These are phyloP conservation scores for Orthonevra nobilis DNA, from an alignment of 2,888 invertebrate species.

Conservation along the genomic window DNA sequence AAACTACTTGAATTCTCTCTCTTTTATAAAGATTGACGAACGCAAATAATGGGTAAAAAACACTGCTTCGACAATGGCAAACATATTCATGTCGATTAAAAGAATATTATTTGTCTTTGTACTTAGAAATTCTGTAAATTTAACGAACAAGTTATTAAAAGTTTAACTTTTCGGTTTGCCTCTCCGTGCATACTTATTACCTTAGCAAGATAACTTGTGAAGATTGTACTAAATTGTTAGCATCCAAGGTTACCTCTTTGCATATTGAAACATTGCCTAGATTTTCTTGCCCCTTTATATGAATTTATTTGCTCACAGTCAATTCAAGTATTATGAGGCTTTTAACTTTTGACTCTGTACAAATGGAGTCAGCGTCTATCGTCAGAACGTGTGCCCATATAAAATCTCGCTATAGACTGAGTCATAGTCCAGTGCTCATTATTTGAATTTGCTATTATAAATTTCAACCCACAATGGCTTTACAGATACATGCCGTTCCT, in stretches of 20 bases:
- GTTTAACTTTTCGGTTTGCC: too few species aligned
- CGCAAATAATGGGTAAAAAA: too few species aligned
- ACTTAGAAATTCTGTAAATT: too few species aligned
- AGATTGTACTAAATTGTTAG: constrained; percentile 17
- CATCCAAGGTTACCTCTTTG: constrained; percentile 23
- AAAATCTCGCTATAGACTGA: constrained; percentile 8
- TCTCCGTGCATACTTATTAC: too few species aligned
- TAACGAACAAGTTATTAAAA: too few species aligned
- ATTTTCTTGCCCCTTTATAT: not conserved
- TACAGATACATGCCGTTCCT: constrained; percentile 9
- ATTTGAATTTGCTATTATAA: constrained; percentile 29
- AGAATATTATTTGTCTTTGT: too few species aligned
- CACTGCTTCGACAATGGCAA: too few species aligned
- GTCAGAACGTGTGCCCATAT: constrained; percentile 19
- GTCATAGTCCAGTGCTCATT: constrained; percentile 43
- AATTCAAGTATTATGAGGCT: constrained; percentile 1
- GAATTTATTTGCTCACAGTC: constrained; percentile 4
- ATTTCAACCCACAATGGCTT: constrained; percentile 38
- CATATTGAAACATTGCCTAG: not conserved
- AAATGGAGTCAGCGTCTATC: constrained; percentile 18
- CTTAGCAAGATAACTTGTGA: constrained; percentile 6
- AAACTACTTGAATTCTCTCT: too few species aligned
- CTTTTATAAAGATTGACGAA: too few species aligned
- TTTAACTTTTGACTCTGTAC: constrained; percentile 3
- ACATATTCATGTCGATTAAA: too few species aligned